These are phyloP conservation scores for Acronicta alni DNA, from an alignment of 2,888 invertebrate species.

Conservation along the genomic window DNA sequence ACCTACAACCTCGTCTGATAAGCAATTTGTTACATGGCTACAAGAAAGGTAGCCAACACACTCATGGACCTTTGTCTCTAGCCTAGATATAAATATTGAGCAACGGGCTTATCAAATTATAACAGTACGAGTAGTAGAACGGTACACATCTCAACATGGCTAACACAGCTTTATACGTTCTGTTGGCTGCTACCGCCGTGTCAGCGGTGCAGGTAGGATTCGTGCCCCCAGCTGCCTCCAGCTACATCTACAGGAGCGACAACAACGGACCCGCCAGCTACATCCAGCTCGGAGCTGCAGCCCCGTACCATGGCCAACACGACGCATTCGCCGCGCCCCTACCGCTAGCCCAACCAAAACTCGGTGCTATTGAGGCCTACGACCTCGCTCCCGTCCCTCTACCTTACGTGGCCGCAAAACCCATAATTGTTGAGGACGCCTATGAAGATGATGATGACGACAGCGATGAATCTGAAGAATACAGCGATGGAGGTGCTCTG, in stretches of 20 bases:
- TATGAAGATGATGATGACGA: constrained; percentile 71
- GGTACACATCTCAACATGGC: constrained; percentile 80
- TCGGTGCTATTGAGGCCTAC: constrained; percentile 69
- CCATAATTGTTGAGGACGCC: constrained; percentile 72
- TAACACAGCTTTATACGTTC: constrained; percentile 68
- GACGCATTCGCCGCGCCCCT: constrained; percentile 72
- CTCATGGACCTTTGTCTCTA: constrained; percentile 82
- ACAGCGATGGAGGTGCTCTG: constrained; percentile 62
- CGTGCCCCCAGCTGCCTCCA: constrained; percentile 85
- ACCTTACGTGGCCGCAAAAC: constrained; percentile 78
- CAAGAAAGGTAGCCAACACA: constrained; percentile 77
- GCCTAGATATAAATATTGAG: constrained; percentile 86
- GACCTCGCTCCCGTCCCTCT: constrained; percentile 75
- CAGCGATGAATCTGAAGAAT: constrained; percentile 68
- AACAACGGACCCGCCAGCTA: constrained; percentile 84
- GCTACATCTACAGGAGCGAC: constrained; percentile 88
- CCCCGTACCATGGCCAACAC: constrained; percentile 69
- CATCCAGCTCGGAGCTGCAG: constrained; percentile 78
- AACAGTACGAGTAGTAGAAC: constrained; percentile 73
- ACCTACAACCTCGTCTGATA: constrained; percentile 85
- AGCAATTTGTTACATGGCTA: constrained; percentile 84
- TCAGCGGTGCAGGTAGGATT: constrained; percentile 78
- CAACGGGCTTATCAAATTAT: constrained; percentile 83
- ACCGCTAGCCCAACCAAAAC: constrained; percentile 68
- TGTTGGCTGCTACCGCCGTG: constrained; percentile 69